Base-by-base conservation (phyloP, 2,797 vertebrate species). In the Hyperoplus immaculatus region DNA sequence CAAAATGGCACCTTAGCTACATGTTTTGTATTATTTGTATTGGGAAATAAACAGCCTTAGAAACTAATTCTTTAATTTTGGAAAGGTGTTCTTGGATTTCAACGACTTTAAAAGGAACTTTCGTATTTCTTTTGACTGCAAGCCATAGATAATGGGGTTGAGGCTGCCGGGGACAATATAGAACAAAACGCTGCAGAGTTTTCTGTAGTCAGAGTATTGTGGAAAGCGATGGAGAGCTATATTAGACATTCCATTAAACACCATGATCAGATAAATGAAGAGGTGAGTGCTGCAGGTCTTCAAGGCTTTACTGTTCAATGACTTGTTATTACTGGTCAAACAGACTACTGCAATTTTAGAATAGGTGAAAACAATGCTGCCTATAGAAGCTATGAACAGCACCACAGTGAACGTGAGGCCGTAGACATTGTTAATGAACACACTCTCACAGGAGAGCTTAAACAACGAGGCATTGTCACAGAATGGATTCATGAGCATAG, bases 401-500 rank as follows among this genome's bases (percentile, higher is more conserved):
- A 92, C 41, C 0, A 89, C 89, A 0, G 93, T 91, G 0, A 94
- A 90, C 0, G 92, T 73, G 7, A 93, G 61, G 0, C 92, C 90
- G 39, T 87, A 92, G 18, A 90, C 5, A 49, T 93, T 89, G 55
- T 90, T 92, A n/a, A 90, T 75, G 1, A 80, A 50, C 14, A 83
- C 63, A 13, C 60, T 84, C 29, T 94, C 85, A 50, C 91, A 94
- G 61, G 93, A 94, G 12, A 94, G 87, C 21, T 93, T 93, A 50
- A 92, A 93, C 38, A 94, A 29, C 0, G 91, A 89, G 7, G 88
- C 79, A 5, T 93, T 94, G 70, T 92, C 88, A 80, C 93, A 94
- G 76, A 64, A 92, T 7, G 80, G 74, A 39, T 88, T 83, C 6
- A n/a, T n/a, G 18, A 93, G 81, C 4, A 90, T 0, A 4, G 71